Base-by-base conservation (phyloP, 1,140 invertebrate species). In the Drosophila grimshawi region DNA sequence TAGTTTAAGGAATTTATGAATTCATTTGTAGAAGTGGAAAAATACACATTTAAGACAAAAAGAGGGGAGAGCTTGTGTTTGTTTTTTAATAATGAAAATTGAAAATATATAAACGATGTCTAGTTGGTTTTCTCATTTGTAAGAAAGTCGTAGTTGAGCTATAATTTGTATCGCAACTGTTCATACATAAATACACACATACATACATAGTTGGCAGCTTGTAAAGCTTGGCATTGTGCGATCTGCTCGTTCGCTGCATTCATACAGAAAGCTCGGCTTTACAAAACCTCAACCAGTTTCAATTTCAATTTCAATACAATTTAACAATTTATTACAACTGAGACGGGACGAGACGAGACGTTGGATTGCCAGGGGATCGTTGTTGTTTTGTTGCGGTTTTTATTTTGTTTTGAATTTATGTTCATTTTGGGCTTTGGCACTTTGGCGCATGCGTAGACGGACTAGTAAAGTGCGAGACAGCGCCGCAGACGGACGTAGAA, bases 251-350 rank as follows among this genome's bases (percentile, higher is more conserved):
- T 48, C 35, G 39, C 30, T 66, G 48, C 65, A 75, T 62, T 68
- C 49, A 62, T 76, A 49, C 39, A 59, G 49, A 67, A 72, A 57
- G 55, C 55, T 66, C 32, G 11, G 49, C 45, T 61, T 61, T 35
- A 69, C 59, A 70, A 70, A 68, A 85, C 48, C 80, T 83, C 80
- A 88, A 88, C 83, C 83, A 88, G 83, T 86, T 86, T 86, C 76
- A 81, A 82, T 88, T 88, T 88, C 80, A 88, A 88, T 88, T 88
- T 88, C 80, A 88, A 88, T 86, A 86, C 74, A 86, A 76, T 80
- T 86, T 86, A 80, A 86, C 73, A 82, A 83, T 86, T 83, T 88
- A 72, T 88, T 86, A 86, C 85, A 86, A 88, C 83, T 68, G 57
- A 68, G 67, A 73, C 19, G 19, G 19, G 19, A 59, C 51, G 48